These are phyloP conservation scores for Anguilla japonica DNA, from an alignment of 2,113 vertebrate species.

Conservation along the genomic window DNA sequence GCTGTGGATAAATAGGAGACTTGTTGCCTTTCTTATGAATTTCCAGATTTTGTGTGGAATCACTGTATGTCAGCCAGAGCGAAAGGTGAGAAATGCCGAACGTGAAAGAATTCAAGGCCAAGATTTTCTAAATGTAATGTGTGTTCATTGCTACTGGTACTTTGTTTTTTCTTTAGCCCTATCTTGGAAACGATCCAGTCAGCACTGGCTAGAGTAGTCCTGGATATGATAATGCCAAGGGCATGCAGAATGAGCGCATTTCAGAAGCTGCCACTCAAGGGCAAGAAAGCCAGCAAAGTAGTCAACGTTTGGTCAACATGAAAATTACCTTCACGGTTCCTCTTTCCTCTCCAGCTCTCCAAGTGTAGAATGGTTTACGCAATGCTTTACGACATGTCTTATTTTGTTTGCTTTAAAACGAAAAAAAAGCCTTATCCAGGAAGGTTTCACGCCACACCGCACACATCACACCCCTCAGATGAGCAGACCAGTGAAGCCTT, in stretches of 20 bases:
- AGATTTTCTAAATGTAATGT: background rate
- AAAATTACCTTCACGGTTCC: background rate
- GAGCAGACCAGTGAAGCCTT: conserved; percentile 34
- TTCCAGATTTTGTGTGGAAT: background rate
- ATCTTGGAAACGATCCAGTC: background rate
- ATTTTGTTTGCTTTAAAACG: background rate
- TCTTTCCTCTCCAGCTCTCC: background rate
- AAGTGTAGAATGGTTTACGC: background rate
- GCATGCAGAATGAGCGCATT: background rate
- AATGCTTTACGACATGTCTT: background rate
- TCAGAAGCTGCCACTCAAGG: background rate
- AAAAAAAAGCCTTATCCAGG: background rate
- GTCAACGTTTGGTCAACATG: background rate
- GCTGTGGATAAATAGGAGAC: background rate
- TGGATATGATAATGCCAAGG: too few species aligned
- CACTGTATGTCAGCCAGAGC: background rate
- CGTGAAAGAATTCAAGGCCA: background rate
- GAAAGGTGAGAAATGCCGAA: background rate
- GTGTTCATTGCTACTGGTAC: background rate
- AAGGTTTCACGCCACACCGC: background rate
- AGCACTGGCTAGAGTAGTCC: background rate
- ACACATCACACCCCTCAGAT: background rate
- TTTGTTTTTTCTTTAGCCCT: background rate
- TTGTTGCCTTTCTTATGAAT: background rate
- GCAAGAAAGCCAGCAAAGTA: background rate